Percentiles rank a stretch among this genome's conserved stretches.
phyloP scores from a whole-genome alignment of 2,888 invertebrate species.

The Dryocosmus kuriphilus region DNA sequence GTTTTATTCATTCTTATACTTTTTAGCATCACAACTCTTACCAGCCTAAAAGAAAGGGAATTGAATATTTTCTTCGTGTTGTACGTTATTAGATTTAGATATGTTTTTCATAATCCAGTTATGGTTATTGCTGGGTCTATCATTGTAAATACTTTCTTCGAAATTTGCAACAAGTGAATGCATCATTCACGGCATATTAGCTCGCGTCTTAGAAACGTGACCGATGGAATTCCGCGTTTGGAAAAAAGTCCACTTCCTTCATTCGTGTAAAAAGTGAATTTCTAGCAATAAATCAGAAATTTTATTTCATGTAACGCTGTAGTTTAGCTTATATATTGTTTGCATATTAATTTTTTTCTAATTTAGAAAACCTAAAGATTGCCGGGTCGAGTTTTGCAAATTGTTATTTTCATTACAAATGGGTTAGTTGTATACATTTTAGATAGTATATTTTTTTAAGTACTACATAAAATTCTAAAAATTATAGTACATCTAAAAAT shows the following conservation, averaged over 20 bases:
- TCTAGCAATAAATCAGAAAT: conserved; percentile 17
- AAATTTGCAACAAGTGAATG: neutral
- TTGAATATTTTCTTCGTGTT: too few relatives aligned
- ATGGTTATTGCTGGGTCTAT: neutral
- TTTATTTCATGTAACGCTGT: neutral
- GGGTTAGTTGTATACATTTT: too few relatives aligned
- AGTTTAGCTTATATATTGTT: neutral
- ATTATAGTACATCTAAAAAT: too few relatives aligned
- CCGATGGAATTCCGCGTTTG: neutral
- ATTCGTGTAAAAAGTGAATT: neutral
- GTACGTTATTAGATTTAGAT: neutral
- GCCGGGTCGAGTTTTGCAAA: too few relatives aligned
- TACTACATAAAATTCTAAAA: too few relatives aligned
- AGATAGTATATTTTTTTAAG: too few relatives aligned
- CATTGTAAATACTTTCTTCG: neutral
- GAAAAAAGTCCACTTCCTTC: conserved; percentile 1
- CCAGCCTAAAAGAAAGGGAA: neutral
- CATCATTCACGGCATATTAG: neutral
- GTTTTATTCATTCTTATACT: neutral
- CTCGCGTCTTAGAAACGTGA: neutral
- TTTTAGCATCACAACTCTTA: neutral
- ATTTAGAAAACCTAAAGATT: too few relatives aligned
- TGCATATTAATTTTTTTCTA: neutral
- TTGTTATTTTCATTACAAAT: too few relatives aligned
- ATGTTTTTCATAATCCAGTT: neutral